Base-by-base conservation (phyloP, 2,888 invertebrate genomes). In the Cecidostiba fungosa region DNA sequence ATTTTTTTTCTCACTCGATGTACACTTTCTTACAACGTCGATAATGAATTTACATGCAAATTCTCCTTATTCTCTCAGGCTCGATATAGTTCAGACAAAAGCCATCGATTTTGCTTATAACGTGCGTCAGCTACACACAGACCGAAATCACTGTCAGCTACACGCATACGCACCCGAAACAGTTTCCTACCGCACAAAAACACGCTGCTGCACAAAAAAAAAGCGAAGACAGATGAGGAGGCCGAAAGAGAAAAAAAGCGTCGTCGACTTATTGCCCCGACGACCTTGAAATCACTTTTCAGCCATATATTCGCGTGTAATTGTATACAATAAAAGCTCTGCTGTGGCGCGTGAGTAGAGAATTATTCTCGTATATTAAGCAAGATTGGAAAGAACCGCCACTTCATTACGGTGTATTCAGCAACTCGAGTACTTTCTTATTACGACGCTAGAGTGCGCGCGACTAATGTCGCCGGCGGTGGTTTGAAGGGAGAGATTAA, bases 401-500 rank as follows among this genome's bases (percentile, higher is more conserved):
- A 62, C 73, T 81, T 81, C 62, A 62, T 81, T 81, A 81, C 36
- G 4, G 54, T 6, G 62, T 62, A 62, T 74, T 74, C 81, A 62
- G 12, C 26, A 62, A 19, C 47, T 81, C 62, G 62, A 74, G 81
- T 47, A 23, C 59, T 74, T 74, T 74, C 80, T 81, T 73, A 62
- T 74, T 81, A 62, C 43, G 74, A 4, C n/a, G 74, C 23, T 19
- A 72, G 14, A 59, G 73, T 39, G 32, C 59, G 59, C 26, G 69
- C 50, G 23, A 26, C 10, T 4, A 32, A 69, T 50, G 69, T 66
- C 76, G n/a, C n/a, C n/a, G n/a, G n/a, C n/a, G 76, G 69, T 69
- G 76, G 82, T 66, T 82, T 26, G 82, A 82, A 82, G 69, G 54
- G 80, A 87, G 86, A 87, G 86, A 87, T 87, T 85, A 87, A 85